Evolutionary conservation across 2,888 invertebrate species (phyloP).

Genomic region (Acanthacorydalis orientalis): DNA sequence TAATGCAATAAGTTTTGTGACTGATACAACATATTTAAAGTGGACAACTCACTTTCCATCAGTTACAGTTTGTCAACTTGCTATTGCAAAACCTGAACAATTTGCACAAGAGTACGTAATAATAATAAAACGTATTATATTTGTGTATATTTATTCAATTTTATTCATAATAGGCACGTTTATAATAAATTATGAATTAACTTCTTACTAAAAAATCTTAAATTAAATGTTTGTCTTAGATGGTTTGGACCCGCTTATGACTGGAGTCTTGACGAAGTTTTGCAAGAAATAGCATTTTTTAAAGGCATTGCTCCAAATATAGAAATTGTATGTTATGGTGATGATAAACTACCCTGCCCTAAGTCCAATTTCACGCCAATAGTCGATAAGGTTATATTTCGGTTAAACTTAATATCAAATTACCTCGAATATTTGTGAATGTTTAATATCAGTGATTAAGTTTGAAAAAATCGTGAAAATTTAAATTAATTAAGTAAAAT

Average conservation of each 20-base stretch:
- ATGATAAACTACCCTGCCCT: neutral
- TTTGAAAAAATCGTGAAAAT: neutral
- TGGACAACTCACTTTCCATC: conserved; percentile 60
- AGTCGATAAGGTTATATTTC: conserved; percentile 16
- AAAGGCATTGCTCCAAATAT: neutral
- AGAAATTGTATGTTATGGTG: neutral
- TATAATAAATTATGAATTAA: neutral
- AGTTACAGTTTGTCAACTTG: conserved; percentile 51
- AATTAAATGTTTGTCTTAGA: neutral
- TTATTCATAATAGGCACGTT: neutral
- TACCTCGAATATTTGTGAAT: conserved; percentile 2
- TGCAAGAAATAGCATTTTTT: conserved; percentile 1
- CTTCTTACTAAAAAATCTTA: neutral
- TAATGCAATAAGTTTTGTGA: conserved; percentile 59
- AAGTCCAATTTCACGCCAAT: neutral
- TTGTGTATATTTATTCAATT: neutral
- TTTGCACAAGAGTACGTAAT: conserved; percentile 41
- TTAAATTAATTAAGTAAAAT: no score
- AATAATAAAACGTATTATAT: neutral
- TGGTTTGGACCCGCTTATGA: neutral
- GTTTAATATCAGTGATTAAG: conserved; percentile 3
- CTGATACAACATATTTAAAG: conserved; percentile 53
- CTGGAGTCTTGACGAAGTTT: neutral
- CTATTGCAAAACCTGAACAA: conserved; percentile 42
- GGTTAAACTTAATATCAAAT: no score